These are phyloP conservation scores for Pseudochaenichthys georgianus DNA, from an alignment of 2,797 vertebrate genomes.

Conservation along the genomic window DNA sequence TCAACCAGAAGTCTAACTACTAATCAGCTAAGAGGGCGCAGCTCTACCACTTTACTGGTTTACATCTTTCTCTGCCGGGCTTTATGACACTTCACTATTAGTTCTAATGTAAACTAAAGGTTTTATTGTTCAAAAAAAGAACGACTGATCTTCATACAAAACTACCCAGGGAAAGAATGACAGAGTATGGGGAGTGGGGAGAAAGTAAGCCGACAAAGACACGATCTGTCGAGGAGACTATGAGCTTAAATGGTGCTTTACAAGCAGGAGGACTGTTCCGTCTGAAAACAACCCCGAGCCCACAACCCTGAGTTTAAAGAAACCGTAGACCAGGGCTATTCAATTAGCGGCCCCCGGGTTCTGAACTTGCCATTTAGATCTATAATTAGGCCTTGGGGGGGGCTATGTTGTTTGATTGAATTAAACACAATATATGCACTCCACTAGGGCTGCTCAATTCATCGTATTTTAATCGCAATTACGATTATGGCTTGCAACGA, in stretches of 20 bases:
- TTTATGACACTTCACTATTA: conserved; percentile 22
- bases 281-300: conserved; percentile 78
- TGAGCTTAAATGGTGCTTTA: conserved; percentile 42
- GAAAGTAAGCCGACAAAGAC: conserved; percentile 53
- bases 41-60: neutral
- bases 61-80: conserved; percentile 12
- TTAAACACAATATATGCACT: too few species aligned
- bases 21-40: neutral
- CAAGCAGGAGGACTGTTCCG: conserved; percentile 62
- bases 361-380: too few species aligned
- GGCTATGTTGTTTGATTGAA: too few species aligned
- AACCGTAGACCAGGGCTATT: conserved; percentile 32
- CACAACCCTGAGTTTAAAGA: conserved; percentile 40
- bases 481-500: too few species aligned
- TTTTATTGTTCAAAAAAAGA: neutral
- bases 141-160: neutral
- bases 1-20: neutral
- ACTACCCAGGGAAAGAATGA: conserved; percentile 28
- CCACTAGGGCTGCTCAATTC: too few species aligned
- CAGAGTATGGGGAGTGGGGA: conserved; percentile 32
- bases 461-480: too few species aligned
- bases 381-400: too few species aligned
- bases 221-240: conserved; percentile 43
- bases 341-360: too few species aligned
- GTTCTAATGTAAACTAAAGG: conserved; percentile 22